These are phyloP conservation scores for Indri indri DNA, from an alignment of 2,113 vertebrate species.

Conservation along the genomic window DNA sequence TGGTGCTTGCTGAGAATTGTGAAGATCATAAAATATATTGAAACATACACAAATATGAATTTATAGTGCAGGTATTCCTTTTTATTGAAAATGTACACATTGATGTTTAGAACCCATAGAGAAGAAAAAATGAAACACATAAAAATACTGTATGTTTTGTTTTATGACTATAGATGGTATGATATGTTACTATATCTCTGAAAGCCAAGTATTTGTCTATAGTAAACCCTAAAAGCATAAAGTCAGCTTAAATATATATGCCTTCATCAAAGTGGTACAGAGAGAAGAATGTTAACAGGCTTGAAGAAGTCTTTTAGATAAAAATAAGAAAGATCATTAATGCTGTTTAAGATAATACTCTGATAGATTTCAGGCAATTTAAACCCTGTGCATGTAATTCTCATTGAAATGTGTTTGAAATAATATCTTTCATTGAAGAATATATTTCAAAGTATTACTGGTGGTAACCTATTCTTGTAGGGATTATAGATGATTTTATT, in stretches of 20 bases:
- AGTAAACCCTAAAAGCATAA: conserved; percentile 24
- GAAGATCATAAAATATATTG: conserved; percentile 33
- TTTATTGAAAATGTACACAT: conserved; percentile 46
- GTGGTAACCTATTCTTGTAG: neutral
- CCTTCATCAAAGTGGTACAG: neutral
- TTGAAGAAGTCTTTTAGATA: neutral
- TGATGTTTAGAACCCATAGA: neutral
- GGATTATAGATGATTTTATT: conserved; percentile 22
- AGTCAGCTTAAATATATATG: conserved; percentile 37
- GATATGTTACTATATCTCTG: conserved; percentile 17
- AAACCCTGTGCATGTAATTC: neutral
- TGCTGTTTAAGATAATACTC: neutral
- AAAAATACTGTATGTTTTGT: conserved; percentile 55
- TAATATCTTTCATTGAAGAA: conserved; percentile 24
- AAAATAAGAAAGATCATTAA: neutral
- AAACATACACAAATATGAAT: conserved; percentile 22
- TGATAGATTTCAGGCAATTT: neutral
- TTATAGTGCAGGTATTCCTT: neutral
- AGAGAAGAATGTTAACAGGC: neutral
- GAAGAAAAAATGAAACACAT: conserved; percentile 46
- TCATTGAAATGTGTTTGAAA: conserved; percentile 13
- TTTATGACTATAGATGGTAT: neutral
- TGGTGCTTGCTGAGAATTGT: conserved; percentile 4
- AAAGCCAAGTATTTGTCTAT: conserved; percentile 31
- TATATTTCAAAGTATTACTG: neutral